Evolutionary conservation across 2,888 invertebrate species (phyloP).

Genomic region (Notodonta ziczac): DNA sequence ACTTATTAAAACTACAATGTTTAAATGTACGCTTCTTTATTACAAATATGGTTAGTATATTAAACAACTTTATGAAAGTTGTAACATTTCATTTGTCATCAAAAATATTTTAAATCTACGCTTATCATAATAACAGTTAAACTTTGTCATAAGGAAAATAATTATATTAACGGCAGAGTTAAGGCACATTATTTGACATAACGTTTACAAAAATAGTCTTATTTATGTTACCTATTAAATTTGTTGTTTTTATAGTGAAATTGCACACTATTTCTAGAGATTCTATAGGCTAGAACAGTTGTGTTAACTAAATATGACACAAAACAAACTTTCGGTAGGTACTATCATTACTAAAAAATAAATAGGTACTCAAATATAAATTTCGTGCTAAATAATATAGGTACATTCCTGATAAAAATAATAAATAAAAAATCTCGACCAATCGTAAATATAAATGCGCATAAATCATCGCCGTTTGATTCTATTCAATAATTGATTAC

Average conservation of each 20-base stretch:
- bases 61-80: slow-evolving; percentile 71
- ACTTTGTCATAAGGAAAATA: slow-evolving; percentile 40
- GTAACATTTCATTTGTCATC: slow-evolving; percentile 56
- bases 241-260: slow-evolving; percentile 27
- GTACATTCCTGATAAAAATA: too few relatives aligned
- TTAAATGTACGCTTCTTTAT: slow-evolving; percentile 29
- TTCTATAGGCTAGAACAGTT: slow-evolving; percentile 18
- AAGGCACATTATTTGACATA: slow-evolving; percentile 51
- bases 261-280: slow-evolving; percentile 34
- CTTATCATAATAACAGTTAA: slow-evolving; percentile 32
- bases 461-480: background rate
- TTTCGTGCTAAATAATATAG: too few relatives aligned
- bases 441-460: background rate
- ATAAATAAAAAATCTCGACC: too few relatives aligned
- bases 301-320: background rate
- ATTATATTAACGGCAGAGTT: slow-evolving; percentile 43
- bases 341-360: background rate
- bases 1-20: slow-evolving; percentile 21
- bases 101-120: slow-evolving; percentile 52
- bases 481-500: too few relatives aligned
- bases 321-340: background rate
- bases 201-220: slow-evolving; percentile 6
- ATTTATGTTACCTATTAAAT: slow-evolving; percentile 7
- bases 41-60: slow-evolving; percentile 62
- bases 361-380: too few relatives aligned